These are phyloP conservation scores for Parelbella ahira DNA, from an alignment of 2,888 invertebrate species.

Conservation along the genomic window DNA sequence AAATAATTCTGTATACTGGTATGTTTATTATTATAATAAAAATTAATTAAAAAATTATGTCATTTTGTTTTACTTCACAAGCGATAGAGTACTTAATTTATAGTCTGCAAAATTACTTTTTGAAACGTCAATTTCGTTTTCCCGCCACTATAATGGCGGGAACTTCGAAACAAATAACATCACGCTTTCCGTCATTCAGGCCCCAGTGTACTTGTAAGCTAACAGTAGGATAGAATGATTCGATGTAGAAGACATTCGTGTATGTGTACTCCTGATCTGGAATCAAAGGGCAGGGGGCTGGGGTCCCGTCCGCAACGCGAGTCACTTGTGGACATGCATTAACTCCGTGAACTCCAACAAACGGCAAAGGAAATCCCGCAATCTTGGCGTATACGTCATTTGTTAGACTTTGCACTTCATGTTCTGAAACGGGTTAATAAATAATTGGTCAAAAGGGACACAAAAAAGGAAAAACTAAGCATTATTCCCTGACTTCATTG, in stretches of 20 bases:
- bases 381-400: conserved; percentile 78
- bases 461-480: no score
- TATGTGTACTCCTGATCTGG: conserved; percentile 84
- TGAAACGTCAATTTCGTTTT: no score
- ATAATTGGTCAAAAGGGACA: no score
- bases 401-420: conserved; percentile 66
- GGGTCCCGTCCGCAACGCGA: conserved; percentile 60
- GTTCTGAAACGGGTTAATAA: conserved; percentile 48
- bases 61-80: background rate
- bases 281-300: conserved; percentile 83
- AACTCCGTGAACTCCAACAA: conserved; percentile 85
- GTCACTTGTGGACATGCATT: conserved; percentile 81
- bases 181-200: conserved; percentile 62
- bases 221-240: conserved; percentile 66
- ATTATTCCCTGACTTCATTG: no score
- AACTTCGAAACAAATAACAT: conserved; percentile 83
- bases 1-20: background rate
- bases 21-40: conserved; percentile 1
- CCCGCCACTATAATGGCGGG: conserved; percentile 68
- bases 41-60: background rate
- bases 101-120: no score
- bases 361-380: conserved; percentile 83
- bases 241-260: conserved; percentile 78
- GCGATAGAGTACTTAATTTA: background rate
- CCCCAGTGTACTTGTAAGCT: conserved; percentile 82